A percentile compares a stretch with the other conserved stretches of the same genome.
Conservation (phyloP, 2,797 vertebrate genomes). For the Chiroxiphia lanceolata region DNA sequence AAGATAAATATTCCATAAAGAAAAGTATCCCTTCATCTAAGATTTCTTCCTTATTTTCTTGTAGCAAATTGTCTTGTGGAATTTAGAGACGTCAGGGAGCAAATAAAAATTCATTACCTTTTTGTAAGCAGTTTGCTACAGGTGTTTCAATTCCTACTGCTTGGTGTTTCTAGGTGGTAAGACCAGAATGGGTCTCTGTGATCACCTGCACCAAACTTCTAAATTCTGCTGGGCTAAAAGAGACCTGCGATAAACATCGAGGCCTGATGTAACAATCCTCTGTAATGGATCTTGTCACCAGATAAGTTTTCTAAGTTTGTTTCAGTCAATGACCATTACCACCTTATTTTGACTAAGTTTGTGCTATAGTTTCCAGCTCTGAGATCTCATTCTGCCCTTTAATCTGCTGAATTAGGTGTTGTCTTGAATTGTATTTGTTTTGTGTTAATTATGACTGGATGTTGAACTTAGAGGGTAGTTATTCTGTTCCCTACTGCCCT, state of each 20-base stretch:
- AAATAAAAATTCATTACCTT: background rate
- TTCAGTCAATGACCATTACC: background rate
- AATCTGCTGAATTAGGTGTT: background rate
- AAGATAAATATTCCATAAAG: background rate
- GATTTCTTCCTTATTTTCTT: background rate
- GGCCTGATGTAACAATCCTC: background rate
- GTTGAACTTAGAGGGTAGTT: background rate
- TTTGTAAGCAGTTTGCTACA: background rate
- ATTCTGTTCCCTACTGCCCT: background rate
- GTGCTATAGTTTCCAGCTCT: background rate
- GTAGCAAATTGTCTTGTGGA: background rate
- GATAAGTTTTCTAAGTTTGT: background rate
- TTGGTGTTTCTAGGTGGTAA: background rate
- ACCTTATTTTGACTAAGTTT: background rate
- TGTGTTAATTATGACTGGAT: background rate
- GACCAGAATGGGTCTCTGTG: background rate
- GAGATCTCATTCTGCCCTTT: background rate
- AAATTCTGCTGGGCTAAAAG: background rate
- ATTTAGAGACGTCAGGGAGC: background rate
- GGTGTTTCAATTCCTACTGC: background rate
- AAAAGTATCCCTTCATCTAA: background rate
- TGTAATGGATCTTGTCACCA: background rate
- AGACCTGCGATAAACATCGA: background rate
- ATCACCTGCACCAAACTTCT: background rate
- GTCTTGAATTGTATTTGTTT: background rate